These are phyloP conservation scores for Andrena trimmerana DNA, from an alignment of 2,888 invertebrate species.

Conservation along the genomic window DNA sequence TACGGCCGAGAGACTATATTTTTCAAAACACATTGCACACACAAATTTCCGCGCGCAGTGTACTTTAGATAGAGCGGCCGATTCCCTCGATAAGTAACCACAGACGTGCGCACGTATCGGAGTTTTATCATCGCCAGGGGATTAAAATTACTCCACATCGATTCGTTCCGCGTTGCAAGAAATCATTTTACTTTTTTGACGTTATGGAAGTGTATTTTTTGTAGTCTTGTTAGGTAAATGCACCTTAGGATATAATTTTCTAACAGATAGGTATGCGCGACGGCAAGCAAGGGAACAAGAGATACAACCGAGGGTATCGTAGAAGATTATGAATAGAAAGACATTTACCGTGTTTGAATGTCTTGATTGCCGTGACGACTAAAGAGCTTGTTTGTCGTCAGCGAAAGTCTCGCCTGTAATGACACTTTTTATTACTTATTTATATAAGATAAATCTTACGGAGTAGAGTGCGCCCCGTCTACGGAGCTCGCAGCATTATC, in stretches of 20 bases:
- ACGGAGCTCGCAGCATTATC: neutral
- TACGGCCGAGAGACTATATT: constrained; percentile 19
- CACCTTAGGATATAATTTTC: constrained; percentile 2
- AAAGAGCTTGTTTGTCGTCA: constrained; percentile 10
- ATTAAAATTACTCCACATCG: neutral
- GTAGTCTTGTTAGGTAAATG: neutral
- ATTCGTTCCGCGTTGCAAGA: neutral
- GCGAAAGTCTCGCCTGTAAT: neutral
- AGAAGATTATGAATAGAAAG: neutral
- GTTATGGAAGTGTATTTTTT: constrained; percentile 27
- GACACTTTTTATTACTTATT: constrained; percentile 27
- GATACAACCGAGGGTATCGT: constrained; percentile 2
- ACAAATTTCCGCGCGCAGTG: neutral
- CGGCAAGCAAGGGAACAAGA: neutral
- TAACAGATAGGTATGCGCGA: constrained; percentile 15
- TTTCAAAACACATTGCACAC: constrained; percentile 16
- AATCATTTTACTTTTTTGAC: constrained; percentile 19
- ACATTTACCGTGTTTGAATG: constrained; percentile 13
- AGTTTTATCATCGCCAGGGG: neutral
- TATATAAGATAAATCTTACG: constrained; percentile 36
- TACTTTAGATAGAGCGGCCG: neutral
- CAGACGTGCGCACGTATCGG: neutral
- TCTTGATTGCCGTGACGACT: neutral
- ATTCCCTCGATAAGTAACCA: neutral
- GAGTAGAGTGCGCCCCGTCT: constrained; percentile 1